Evolutionary conservation across 2,888 invertebrate species (phyloP), one percentile per base, ranked within the genome.

Genomic region (Melieria crassipennis): DNA sequence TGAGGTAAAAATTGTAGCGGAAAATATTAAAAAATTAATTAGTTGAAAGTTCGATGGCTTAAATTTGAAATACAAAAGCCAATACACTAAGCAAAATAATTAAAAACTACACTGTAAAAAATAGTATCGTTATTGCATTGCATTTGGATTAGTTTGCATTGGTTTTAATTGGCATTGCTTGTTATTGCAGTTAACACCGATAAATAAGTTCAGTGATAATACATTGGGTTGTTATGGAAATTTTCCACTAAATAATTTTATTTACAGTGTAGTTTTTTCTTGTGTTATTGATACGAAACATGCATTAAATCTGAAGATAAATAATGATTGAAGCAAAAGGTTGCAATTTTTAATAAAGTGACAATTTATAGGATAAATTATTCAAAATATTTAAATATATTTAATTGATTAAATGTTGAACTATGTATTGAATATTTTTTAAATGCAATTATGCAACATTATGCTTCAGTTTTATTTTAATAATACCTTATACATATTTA

Each of bases 51-150:
- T 45, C 30, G 9, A 52, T 11, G 16, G 3, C 13, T 55, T 55
- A n/a, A 47, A 60, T 45, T 4, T 3, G 1, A 42, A 30, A 1
- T 56, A 46, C 30, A 69, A 42, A 55, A 63, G 47, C 2, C 16
- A 30, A 50, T 30, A 11, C 42, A 62, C n/a, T 42, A 46, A 65
- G 30, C 46, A 55, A 63, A 45, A 61, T 46, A 52, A 42, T 16
- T 52, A 52, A 11, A 4, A 55, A 70, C 42, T 65, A 65, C 65
- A 65, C 58, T 58, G 45, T 65, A 70, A 70, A 70, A 50, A 43
- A 58, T 43, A 43, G 46, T 42, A n/a, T n/a, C n/a, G 2, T 30
- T 30, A 30, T 13, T 65, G 11, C 11, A 55, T 46, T 56, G 1
- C 5, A n/a, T 45, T 48, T 58, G n/a, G 10, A 6, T 9, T 30